Base-by-base conservation (phyloP, 2,113 vertebrate species). In the Myrmecophaga tridactyla region DNA sequence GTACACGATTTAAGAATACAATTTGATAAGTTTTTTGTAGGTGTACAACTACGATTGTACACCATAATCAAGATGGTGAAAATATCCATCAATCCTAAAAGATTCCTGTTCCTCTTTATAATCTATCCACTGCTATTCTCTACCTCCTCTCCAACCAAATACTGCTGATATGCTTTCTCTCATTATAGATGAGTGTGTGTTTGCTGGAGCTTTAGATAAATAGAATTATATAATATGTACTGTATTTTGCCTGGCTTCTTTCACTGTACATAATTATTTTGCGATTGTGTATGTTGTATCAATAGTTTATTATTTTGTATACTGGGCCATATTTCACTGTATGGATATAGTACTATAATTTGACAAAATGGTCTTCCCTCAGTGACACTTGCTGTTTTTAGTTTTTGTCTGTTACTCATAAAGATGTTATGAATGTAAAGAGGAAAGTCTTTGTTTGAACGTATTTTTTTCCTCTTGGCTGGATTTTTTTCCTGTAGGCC, bases 341-440 rank as follows among this genome's bases (percentile, higher is more conserved):
- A 23, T 53, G 70, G 18, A 11, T 39, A 7, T 46, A 21, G 51
- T 53, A 17, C 25, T 9, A 46, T 43, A 51, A 15, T n/a, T 41
- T 72, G 21, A 12, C 2, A 51, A 69, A 41, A 13, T 80, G 21
- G n/a, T 43, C 72, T 53, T 11, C n/a, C 62, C 4, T 80, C 34
- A 17, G 51, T 10, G 17, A 31, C 7, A 20, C 39, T 41, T 34
- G 4, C n/a, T n/a, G n/a, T 7, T 25, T 69, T 1, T 0, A 48
- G 23, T 53, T 85, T 48, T n/a, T n/a, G 4, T 1, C 23, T 51
- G 15, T 73, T 85, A n/a, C 5, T 39, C 41, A 25, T 17, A 72
- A 70, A 29, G 15, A 7, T 21, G 0, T 51, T 14, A 9, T 17
- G 12, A 51, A 10, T 20, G 17, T 46, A 76, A 39, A 15, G 69